Evolutionary conservation across 2,888 invertebrate genomes (phyloP).

Genomic region (Agrochola lota): DNA sequence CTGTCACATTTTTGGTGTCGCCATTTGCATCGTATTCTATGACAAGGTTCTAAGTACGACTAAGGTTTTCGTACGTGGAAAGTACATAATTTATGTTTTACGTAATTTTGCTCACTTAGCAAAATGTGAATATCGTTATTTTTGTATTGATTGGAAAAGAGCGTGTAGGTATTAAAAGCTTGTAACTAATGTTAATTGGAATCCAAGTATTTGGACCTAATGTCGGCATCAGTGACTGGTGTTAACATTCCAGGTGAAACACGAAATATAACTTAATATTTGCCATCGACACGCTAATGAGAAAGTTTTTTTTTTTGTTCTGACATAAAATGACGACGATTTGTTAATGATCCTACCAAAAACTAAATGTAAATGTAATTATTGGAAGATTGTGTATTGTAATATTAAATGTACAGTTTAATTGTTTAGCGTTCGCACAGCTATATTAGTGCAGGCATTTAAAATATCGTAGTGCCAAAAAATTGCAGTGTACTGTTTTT

Average conservation of each 20-base stretch:
- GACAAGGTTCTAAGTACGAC: not conserved
- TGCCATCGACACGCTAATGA: too few relatives aligned
- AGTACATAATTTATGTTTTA: not conserved
- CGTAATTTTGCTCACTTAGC: slow-evolving; percentile 19
- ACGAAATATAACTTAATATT: too few relatives aligned
- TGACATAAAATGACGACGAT: too few relatives aligned
- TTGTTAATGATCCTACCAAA: not conserved
- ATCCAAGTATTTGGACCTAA: not conserved
- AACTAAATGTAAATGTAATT: not conserved
- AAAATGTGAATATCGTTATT: slow-evolving; percentile 31
- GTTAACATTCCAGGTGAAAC: too few relatives aligned
- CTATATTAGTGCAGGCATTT: not conserved
- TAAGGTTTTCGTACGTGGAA: not conserved
- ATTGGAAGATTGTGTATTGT: not conserved
- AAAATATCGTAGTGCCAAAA: too few relatives aligned
- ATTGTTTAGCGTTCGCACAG: not conserved
- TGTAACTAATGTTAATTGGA: slow-evolving; percentile 1
- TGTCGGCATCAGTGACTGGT: too few relatives aligned
- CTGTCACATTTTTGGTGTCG: not conserved
- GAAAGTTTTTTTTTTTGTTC: not conserved
- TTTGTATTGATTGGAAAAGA: slow-evolving; percentile 26
- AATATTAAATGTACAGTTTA: not conserved
- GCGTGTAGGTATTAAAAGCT: slow-evolving; percentile 13
- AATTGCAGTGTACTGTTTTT: too few relatives aligned
- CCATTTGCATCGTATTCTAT: not conserved